Conservation (phyloP, 2,113 vertebrate species). For the Nanorana parkeri region DNA sequence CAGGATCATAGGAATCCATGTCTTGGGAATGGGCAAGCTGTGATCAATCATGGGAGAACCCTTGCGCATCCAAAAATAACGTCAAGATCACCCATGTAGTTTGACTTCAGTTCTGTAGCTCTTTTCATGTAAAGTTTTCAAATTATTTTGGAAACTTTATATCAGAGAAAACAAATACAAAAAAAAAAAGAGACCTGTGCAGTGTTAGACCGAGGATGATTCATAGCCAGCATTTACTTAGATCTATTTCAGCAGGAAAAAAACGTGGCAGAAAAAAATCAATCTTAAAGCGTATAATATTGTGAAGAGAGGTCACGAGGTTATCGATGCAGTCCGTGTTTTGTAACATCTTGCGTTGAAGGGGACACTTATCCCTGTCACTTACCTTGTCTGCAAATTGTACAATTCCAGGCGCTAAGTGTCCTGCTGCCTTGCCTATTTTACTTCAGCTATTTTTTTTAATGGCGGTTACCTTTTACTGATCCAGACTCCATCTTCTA, state of each 20-base stretch:
- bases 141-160: too few species aligned
- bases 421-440: constrained; percentile 61
- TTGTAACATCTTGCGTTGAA: constrained; percentile 72
- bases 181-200: too few species aligned
- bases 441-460: constrained; percentile 66
- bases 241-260: constrained; percentile 7
- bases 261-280: constrained; percentile 1
- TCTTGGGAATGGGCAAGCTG: too few species aligned
- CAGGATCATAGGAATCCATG: too few species aligned
- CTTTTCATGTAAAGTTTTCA: too few species aligned
- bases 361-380: constrained; percentile 60
- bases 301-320: constrained; percentile 71
- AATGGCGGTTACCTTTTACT: constrained; percentile 72
- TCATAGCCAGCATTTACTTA: neutral
- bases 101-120: too few species aligned
- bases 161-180: too few species aligned
- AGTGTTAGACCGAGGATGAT: neutral
- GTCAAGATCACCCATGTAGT: too few species aligned
- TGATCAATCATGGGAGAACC: too few species aligned
- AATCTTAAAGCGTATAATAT: constrained; percentile 54
- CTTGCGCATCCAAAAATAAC: too few species aligned
- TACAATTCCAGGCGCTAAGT: constrained; percentile 71
- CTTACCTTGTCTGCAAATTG: constrained; percentile 69
- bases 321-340: constrained; percentile 58
- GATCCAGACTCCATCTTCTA: constrained; percentile 69